Evolutionary conservation across 1,140 invertebrate genomes (phyloP), one percentile per base, ranked within the genome.

Genomic region (Adoxophyes honmai): DNA sequence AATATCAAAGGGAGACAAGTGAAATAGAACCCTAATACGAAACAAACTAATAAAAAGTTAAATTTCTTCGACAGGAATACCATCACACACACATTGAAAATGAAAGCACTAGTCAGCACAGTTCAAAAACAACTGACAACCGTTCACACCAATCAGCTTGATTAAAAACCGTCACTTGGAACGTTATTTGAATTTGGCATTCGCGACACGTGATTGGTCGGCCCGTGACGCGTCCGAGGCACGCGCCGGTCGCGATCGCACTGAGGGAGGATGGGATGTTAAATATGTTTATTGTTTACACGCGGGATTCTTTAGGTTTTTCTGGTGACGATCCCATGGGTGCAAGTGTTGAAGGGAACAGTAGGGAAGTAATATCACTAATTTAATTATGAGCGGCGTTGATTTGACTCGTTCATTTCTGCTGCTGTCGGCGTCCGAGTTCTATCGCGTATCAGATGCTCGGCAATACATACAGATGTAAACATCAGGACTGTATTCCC

Each of bases 61-160:
- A 42, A 42, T 42, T 18, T n/a, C 38, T 8, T 1, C 10, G 4
- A 1, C 7, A 37, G n/a, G 36, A 37, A 38, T 14, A 18, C 39
- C 39, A 16, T 44, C 21, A 18, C 39, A 16, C 16, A 44, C 42
- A 28, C 21, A 3, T 3, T 28, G 6, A 28, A 28, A 28, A 28
- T 2, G 21, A 28, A 28, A 2, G 21, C 6, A 3, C 2, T 6
- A 28, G 6, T n/a, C n/a, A n/a, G n/a, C n/a, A 28, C 21, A 48
- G 11, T 48, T 21, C 16, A 48, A 48, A 48, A 48, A 48, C 42
- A 48, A 48, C 42, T 48, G 42, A 48, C 42, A 48, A 48, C 21
- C n/a, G 28, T 18, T 21, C 3, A 48, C 38, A 42, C 15, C 16
- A n/a, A 11, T 0, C 42, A 4, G 18, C n/a, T 48, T 21, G 21